Conservation (phyloP, 2,113 vertebrate species). For the Craseonycteris thonglongyai region DNA sequence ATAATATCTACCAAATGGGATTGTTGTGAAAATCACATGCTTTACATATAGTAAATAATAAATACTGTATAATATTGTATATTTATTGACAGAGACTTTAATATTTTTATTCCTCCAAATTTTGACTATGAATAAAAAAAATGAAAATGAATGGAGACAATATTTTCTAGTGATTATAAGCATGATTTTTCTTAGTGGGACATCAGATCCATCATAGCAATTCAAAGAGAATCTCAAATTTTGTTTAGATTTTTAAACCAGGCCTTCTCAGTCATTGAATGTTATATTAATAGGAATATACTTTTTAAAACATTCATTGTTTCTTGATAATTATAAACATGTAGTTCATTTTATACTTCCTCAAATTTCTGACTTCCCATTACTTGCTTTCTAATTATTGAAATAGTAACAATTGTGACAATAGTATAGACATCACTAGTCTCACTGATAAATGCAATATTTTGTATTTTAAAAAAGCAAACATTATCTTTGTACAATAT, state of each 20-base stretch:
- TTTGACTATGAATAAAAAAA: not conserved
- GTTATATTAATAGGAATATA: not conserved
- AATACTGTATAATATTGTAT: not conserved
- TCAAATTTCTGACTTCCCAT: not conserved
- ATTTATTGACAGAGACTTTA: not conserved
- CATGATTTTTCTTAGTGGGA: not conserved
- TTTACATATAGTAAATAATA: not conserved
- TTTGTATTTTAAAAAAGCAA: not conserved
- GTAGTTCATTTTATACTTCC: not conserved
- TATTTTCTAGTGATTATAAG: not conserved
- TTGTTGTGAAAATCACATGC: not conserved
- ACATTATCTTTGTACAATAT: not conserved
- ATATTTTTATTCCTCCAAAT: not conserved
- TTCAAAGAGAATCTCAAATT: not conserved
- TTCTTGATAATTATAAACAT: not conserved
- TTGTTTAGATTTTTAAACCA: not conserved
- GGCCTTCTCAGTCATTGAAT: not conserved
- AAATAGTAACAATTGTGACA: not conserved
- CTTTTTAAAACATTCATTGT: not conserved
- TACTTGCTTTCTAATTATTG: not conserved
- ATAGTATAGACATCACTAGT: not conserved
- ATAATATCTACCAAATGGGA: not conserved
- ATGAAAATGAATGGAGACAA: not conserved
- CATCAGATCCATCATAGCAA: not conserved
- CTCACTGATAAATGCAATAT: not conserved